Conservation (phyloP, 1,140 invertebrate genomes). For the Drosophila willistoni region DNA sequence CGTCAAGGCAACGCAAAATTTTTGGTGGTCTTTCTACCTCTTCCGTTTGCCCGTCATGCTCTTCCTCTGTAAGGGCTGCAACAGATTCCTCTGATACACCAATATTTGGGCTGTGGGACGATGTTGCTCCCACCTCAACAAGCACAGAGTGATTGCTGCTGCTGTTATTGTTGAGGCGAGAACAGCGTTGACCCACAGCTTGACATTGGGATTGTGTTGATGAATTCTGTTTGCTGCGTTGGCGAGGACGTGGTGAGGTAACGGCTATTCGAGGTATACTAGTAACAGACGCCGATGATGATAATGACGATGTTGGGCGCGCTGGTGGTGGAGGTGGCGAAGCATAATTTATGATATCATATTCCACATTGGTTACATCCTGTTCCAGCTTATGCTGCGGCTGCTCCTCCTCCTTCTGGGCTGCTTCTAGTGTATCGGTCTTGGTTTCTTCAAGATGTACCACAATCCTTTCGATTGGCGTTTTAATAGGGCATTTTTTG, state of each 20-base stretch:
- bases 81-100: not conserved
- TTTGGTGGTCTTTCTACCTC: not conserved
- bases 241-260: slow-evolving; percentile 19
- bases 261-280: slow-evolving; percentile 19
- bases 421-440: not conserved
- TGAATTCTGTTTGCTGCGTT: slow-evolving; percentile 7
- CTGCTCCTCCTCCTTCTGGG: slow-evolving; percentile 1
- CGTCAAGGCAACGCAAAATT: slow-evolving; percentile 7
- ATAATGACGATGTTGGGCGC: not conserved
- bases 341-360: slow-evolving; percentile 69
- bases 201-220: slow-evolving; percentile 1
- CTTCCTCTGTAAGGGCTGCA: not conserved
- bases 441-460: slow-evolving; percentile 34
- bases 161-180: slow-evolving; percentile 39
- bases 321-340: not conserved
- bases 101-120: not conserved
- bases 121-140: slow-evolving; percentile 42
- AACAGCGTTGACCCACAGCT: slow-evolving; percentile 28
- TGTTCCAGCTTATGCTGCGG: not conserved
- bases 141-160: slow-evolving; percentile 42
- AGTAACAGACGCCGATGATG: not conserved
- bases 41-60: not conserved
- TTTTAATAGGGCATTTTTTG: slow-evolving; percentile 55
- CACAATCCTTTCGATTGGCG: slow-evolving; percentile 45
- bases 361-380: slow-evolving; percentile 59